Percentiles rank a stretch among this genome's conserved stretches.
Evolutionary conservation across 1,140 invertebrate species (phyloP).

Genomic region (Eupeodes corollae): DNA sequence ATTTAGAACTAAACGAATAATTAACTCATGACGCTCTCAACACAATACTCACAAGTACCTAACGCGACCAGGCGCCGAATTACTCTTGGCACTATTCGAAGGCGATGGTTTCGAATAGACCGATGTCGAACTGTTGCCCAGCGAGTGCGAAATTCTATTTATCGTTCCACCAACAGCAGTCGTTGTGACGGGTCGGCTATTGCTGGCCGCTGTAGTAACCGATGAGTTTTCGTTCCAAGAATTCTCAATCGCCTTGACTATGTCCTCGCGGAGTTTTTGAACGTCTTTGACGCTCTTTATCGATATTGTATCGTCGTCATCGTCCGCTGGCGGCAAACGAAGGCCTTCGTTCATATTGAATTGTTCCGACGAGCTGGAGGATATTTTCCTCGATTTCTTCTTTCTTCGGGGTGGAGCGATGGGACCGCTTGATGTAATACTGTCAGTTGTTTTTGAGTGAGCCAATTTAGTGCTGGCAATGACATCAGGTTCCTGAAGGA

Average conservation of each 20-base stretch:
- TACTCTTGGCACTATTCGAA: slow-evolving; percentile 35
- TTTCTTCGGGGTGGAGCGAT: slow-evolving; percentile 73
- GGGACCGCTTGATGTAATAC: slow-evolving; percentile 41
- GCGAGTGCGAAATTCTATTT: slow-evolving; percentile 37
- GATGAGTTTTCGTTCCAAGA: slow-evolving; percentile 21
- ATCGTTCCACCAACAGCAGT: slow-evolving; percentile 52
- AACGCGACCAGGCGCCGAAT: slow-evolving; percentile 34
- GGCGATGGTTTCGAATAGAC: slow-evolving; percentile 36
- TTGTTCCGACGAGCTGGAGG: slow-evolving; percentile 38
- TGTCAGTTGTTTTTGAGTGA: slow-evolving; percentile 38
- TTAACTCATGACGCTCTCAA: background rate
- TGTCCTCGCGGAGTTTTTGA: slow-evolving; percentile 26
- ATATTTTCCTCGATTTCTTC: slow-evolving; percentile 49
- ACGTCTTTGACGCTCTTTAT: slow-evolving; percentile 33
- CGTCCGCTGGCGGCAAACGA: slow-evolving; percentile 15
- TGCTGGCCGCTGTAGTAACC: slow-evolving; percentile 24
- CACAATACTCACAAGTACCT: slow-evolving; percentile 13
- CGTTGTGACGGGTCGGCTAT: slow-evolving; percentile 58
- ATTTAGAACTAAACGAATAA: background rate
- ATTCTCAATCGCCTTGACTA: slow-evolving; percentile 31
- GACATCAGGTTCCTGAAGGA: slow-evolving; percentile 78
- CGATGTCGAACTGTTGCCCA: slow-evolving; percentile 37
- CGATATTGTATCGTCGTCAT: slow-evolving; percentile 29
- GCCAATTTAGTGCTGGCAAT: slow-evolving; percentile 80
- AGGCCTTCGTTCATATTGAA: slow-evolving; percentile 25